Evolutionary conservation across 2,888 invertebrate genomes (phyloP).

Genomic region (Clanis bilineata): DNA sequence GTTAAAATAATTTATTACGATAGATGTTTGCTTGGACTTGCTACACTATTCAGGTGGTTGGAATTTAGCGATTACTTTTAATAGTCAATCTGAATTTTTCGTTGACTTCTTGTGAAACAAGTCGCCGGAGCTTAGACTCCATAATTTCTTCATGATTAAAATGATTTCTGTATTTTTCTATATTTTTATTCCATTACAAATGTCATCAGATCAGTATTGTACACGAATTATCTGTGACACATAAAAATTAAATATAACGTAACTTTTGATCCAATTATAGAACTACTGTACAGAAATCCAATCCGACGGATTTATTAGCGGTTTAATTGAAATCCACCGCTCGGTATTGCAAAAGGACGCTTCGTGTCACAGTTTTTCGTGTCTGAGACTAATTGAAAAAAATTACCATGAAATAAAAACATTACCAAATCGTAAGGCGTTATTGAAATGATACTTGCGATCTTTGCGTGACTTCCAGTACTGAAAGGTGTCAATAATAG

Average conservation of each 20-base stretch:
- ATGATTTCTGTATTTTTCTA: no score
- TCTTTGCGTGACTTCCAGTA: conserved; percentile 48
- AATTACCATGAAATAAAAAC: conserved; percentile 55
- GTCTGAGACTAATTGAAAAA: conserved; percentile 54
- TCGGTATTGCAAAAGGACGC: conserved; percentile 36
- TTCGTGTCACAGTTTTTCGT: conserved; percentile 43
- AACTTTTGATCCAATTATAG: background rate
- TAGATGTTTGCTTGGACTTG: no score
- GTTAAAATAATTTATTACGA: no score
- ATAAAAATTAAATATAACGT: conserved; percentile 5
- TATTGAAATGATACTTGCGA: conserved; percentile 43
- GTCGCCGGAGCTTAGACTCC: no score
- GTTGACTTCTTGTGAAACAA: no score
- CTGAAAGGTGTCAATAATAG: conserved; percentile 37
- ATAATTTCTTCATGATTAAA: no score
- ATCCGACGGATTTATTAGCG: conserved; percentile 11
- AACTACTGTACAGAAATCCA: conserved; percentile 6
- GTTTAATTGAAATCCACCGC: conserved; percentile 15
- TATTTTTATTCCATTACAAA: no score
- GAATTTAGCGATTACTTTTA: no score
- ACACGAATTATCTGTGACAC: conserved; percentile 8
- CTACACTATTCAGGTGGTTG: no score
- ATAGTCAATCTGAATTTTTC: no score
- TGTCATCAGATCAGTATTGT: background rate
- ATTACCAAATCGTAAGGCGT: conserved; percentile 41